phyloP scores from a whole-genome alignment of 2,797 vertebrate genomes.

The Onychomys leucogaster region DNA sequence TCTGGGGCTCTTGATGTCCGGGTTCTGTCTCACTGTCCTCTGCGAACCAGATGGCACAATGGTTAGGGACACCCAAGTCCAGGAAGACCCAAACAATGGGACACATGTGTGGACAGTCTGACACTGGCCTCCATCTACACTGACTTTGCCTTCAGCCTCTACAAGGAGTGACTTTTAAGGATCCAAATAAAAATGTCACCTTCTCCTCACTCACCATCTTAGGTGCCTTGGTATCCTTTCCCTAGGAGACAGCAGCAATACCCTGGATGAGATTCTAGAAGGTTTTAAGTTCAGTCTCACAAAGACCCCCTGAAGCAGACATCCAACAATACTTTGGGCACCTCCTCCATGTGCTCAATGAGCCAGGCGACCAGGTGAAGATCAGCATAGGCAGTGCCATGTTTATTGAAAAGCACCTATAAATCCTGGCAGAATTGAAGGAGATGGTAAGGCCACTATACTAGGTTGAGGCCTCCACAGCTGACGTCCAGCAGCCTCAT shows the following conservation, averaged over 20 bases:
- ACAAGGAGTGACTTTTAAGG: conserved; percentile 82
- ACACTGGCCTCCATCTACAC: conserved; percentile 78
- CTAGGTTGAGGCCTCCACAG: conserved; percentile 82
- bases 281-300: conserved; percentile 89
- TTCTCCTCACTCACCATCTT: conserved; percentile 92
- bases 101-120: fast-evolving
- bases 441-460: conserved; percentile 85
- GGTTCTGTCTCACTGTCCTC: not conserved
- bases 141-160: conserved; percentile 80
- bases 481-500: conserved; percentile 86
- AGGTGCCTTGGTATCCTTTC: conserved; percentile 88
- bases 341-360: conserved; percentile 82
- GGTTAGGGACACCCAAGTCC: fast-evolving
- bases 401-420: conserved; percentile 86
- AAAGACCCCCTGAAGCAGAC: conserved; percentile 77
- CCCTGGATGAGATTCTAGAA: conserved; percentile 89
- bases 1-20: conserved; percentile 26
- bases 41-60: fast-evolving
- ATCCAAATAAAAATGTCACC: conserved; percentile 90
- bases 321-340: conserved; percentile 89
- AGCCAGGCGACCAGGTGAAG: conserved; percentile 58
- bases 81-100: fast-evolving
- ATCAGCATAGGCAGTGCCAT: conserved; percentile 87
- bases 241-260: conserved; percentile 88
- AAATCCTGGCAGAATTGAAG: conserved; percentile 83